A percentile compares a stretch with the other conserved stretches of the same genome.
Conservation (phyloP, 1,140 invertebrate genomes). For the Chlorops oryzae region DNA sequence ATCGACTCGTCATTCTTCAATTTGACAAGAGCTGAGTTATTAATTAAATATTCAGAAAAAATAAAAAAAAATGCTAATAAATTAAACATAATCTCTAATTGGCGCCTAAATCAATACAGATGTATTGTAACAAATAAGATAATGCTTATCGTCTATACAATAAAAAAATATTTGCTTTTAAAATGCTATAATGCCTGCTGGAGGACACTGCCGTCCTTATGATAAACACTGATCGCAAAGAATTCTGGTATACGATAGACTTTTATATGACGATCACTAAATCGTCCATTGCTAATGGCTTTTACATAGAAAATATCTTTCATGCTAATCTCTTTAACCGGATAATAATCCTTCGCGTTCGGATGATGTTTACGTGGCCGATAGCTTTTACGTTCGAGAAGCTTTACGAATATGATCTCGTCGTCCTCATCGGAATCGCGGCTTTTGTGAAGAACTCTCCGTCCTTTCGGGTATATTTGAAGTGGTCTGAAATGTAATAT, state of each 20-base stretch:
- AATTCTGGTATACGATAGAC: constrained; percentile 40
- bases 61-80: too few relatives aligned
- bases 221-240: constrained; percentile 40
- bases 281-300: constrained; percentile 33
- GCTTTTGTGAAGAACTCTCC: constrained; percentile 24
- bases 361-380: constrained; percentile 29
- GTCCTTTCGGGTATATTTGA: constrained; percentile 31
- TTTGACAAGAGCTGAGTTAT: too few relatives aligned
- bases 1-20: too few relatives aligned
- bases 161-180: too few relatives aligned
- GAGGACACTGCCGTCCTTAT: too few relatives aligned
- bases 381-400: constrained; percentile 34
- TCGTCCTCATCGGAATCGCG: constrained; percentile 21
- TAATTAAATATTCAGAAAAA: too few relatives aligned
- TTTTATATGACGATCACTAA: constrained; percentile 38
- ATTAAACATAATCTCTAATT: too few relatives aligned
- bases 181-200: too few relatives aligned
- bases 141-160: too few relatives aligned
- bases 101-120: too few relatives aligned
- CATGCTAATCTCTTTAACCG: constrained; percentile 20
- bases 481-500: constrained; percentile 35
- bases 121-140: too few relatives aligned
- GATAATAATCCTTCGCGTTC: neutral
- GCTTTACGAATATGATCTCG: constrained; percentile 37
- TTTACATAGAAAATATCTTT: constrained; percentile 44